Conservation (phyloP, 2,888 invertebrate species). For the Melanophora roralis region DNA sequence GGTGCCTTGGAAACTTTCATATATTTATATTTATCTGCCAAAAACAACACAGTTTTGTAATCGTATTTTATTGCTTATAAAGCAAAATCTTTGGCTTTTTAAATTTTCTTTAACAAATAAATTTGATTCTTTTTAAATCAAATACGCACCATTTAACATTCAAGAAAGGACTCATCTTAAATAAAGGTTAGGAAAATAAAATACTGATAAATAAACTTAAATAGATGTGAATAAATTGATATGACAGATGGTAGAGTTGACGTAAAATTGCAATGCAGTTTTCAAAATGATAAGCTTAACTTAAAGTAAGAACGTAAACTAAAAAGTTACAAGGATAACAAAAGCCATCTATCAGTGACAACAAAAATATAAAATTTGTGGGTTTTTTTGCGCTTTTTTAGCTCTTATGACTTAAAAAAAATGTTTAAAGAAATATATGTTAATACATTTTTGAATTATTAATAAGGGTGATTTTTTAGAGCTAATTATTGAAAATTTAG, state of each 20-base stretch:
- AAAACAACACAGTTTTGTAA: no score
- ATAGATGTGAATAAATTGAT: no score
- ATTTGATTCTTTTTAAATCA: neutral
- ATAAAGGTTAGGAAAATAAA: neutral
- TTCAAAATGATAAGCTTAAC: no score
- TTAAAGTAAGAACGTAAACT: neutral
- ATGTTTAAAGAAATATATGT: neutral
- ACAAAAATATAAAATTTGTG: neutral
- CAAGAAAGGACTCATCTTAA: neutral
- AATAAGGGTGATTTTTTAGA: no score
- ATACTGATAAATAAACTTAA: no score
- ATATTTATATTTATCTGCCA: no score
- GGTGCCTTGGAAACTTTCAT: no score
- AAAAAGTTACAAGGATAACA: neutral
- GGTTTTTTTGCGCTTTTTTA: neutral
- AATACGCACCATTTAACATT: conserved; percentile 14
- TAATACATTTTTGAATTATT: neutral
- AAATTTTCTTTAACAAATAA: no score
- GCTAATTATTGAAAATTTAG: no score
- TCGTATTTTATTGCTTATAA: no score
- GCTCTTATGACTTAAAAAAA: neutral
- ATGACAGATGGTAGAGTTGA: conserved; percentile 2
- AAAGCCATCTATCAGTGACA: neutral
- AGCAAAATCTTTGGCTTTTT: no score
- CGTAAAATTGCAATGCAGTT: neutral